phyloP scores from a whole-genome alignment of 2,888 invertebrate genomes.

The Trichogramma dendrolimi region DNA sequence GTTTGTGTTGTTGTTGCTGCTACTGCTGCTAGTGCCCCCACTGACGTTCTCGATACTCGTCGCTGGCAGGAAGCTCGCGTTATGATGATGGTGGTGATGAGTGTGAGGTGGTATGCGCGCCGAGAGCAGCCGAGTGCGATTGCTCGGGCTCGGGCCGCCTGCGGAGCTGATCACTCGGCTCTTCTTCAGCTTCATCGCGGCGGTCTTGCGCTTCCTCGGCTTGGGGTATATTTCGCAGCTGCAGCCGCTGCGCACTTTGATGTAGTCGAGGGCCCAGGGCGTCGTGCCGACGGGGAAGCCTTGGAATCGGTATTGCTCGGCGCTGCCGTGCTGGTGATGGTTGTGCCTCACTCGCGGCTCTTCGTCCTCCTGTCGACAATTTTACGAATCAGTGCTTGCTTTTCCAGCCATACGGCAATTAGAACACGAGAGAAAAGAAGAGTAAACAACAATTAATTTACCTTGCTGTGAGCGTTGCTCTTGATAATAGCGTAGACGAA shows the following conservation, averaged over 20 bases:
- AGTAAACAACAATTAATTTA: constrained; percentile 28
- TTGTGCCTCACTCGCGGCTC: constrained; percentile 41
- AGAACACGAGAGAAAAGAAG: neutral
- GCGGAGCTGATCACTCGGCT: constrained; percentile 27
- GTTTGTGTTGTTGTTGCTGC: no score
- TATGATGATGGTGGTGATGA: no score
- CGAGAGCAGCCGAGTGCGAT: no score
- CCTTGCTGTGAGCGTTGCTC: constrained; percentile 57
- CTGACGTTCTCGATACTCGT: no score
- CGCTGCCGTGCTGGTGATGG: constrained; percentile 43
- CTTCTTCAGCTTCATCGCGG: constrained; percentile 39
- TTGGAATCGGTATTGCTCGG: constrained; percentile 47
- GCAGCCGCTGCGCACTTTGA: constrained; percentile 78
- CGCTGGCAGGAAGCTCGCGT: no score
- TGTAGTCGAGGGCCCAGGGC: constrained; percentile 76
- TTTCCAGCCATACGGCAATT: neutral
- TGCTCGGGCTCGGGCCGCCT: no score
- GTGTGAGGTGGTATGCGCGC: no score
- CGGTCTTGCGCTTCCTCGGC: constrained; percentile 53
- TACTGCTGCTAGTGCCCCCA: no score
- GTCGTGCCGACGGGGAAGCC: constrained; percentile 52
- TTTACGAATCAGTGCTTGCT: neutral
- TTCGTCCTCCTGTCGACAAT: constrained; percentile 44
- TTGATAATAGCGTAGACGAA: constrained; percentile 80
- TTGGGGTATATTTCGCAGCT: constrained; percentile 71